phyloP scores from a whole-genome alignment of 1,140 invertebrate genomes.

The Lamellibrachia luymesi region DNA sequence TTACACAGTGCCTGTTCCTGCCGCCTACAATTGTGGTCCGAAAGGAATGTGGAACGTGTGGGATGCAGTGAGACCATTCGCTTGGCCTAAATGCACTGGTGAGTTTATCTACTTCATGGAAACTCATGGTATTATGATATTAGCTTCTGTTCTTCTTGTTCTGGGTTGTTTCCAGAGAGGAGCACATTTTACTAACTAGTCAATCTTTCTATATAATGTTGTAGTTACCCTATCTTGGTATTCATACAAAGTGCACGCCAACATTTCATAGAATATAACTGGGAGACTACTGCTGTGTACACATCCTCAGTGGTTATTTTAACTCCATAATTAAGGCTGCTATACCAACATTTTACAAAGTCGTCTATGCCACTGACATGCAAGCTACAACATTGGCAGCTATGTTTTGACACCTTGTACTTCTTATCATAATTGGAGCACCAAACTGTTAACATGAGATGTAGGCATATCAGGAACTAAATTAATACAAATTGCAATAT shows the following conservation, averaged over 20 bases:
- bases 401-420: no score
- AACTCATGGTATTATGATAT: no score
- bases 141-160: no score
- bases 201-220: no score
- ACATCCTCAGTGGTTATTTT: not conserved
- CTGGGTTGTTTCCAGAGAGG: no score
- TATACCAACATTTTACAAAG: no score
- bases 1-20: constrained; percentile 8
- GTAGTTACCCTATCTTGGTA: no score
- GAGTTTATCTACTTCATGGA: not conserved
- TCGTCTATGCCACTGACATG: no score
- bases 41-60: constrained; percentile 9
- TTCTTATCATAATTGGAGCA: no score
- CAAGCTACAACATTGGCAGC: no score
- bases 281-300: not conserved
- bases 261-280: not conserved
- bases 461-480: not conserved
- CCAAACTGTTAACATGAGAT: not conserved
- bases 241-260: no score
- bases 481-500: not conserved
- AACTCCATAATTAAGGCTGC: not conserved
- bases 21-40: constrained; percentile 19
- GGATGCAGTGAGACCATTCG: not conserved
- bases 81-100: not conserved
- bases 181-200: no score